phyloP scores from a whole-genome alignment of 2,888 invertebrate genomes.

The Dicranocentrus wangi region DNA sequence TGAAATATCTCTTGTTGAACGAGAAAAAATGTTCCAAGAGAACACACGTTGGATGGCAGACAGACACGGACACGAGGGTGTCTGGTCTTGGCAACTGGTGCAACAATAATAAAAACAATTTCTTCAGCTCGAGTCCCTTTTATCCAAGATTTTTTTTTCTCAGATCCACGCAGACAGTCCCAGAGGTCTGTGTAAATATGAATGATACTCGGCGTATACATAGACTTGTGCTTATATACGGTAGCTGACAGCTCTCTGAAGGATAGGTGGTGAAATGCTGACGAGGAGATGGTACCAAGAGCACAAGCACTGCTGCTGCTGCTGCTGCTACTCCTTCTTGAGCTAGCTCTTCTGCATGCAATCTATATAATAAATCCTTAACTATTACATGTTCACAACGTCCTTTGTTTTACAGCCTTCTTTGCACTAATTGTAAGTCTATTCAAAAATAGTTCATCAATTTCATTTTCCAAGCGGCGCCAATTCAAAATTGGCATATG shows the following conservation, averaged over 20 bases:
- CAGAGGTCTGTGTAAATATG: constrained; percentile 1
- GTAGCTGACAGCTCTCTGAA: constrained; percentile 19
- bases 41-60: constrained; percentile 7
- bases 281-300: too few relatives aligned
- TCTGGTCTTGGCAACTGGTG: constrained; percentile 44
- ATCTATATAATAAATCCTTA: too few relatives aligned
- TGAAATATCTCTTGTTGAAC: too few relatives aligned
- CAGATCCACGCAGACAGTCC: constrained; percentile 1
- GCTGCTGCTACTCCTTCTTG: not conserved
- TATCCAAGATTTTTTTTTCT: constrained; percentile 31
- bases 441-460: too few relatives aligned
- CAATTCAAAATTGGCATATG: too few relatives aligned
- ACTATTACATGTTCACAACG: too few relatives aligned
- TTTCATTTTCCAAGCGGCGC: too few relatives aligned
- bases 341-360: too few relatives aligned
- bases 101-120: constrained; percentile 39
- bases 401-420: too few relatives aligned
- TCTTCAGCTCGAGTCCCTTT: constrained; percentile 44
- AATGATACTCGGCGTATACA: not conserved
- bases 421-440: too few relatives aligned
- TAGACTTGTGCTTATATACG: not conserved
- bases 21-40: not conserved
- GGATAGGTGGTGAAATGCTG: not conserved
- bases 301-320: not conserved
- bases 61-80: constrained; percentile 1